Conservation (phyloP, 2,888 invertebrate species). For the Palloptera scutellata region DNA sequence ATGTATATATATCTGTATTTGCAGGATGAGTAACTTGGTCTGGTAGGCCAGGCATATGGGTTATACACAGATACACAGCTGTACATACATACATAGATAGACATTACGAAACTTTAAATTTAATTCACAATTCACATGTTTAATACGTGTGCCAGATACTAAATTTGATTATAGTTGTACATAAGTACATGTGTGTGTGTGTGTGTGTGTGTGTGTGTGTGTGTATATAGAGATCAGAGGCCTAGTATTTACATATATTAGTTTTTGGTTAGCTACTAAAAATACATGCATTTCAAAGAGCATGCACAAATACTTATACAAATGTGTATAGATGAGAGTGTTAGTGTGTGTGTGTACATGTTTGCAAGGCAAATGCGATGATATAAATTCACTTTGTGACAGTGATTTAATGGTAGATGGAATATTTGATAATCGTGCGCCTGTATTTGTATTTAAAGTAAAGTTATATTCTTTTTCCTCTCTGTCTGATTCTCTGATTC, state of each 20-base stretch:
- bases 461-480: too few relatives aligned
- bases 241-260: neutral
- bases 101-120: slow-evolving; percentile 13
- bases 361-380: slow-evolving; percentile 5
- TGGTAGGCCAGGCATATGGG: neutral
- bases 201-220: slow-evolving; percentile 6
- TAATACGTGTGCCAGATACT: slow-evolving; percentile 17
- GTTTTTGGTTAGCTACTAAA: too few relatives aligned
- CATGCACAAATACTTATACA: too few relatives aligned
- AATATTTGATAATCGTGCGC: slow-evolving; percentile 17
- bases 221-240: neutral
- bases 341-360: neutral
- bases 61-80: too few relatives aligned
- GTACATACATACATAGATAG: too few relatives aligned
- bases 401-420: slow-evolving; percentile 28
- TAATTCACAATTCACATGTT: slow-evolving; percentile 16
- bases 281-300: neutral
- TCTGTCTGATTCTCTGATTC: too few relatives aligned
- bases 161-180: neutral
- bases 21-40: neutral
- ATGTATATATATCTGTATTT: neutral
- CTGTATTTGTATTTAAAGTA: too few relatives aligned
- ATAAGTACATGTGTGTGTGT: neutral
- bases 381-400: slow-evolving; percentile 30
- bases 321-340: neutral